Base-by-base conservation (phyloP, 1,140 invertebrate species). In the Leptinotarsa texana region DNA sequence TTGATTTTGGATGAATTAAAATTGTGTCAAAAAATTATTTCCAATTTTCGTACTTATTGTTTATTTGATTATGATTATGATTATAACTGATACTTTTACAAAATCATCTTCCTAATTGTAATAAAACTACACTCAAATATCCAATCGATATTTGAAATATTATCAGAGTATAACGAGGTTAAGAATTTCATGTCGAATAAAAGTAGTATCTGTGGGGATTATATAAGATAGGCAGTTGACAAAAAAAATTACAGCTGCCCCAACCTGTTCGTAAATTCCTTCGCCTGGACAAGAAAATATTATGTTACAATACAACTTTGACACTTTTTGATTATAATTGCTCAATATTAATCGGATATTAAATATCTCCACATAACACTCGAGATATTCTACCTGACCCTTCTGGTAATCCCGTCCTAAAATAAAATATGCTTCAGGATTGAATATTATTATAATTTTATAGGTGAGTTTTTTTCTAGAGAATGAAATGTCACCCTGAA, bases 291-390 rank as follows among this genome's bases (percentile, higher is more conserved):
- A 57, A 57, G 4, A 17, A 57, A 57, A 57, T 17, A 57, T 57
- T 57, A 57, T 57, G 4, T 57, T 57, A 57, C 51, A 57, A 57
- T 57, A 57, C n/a, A 57, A 57, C 51, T 4, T 57, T 57, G 17
- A 57, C 51, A 57, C 51, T 57, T 57, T 57, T 57, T 57, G 51
- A 57, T 57, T 57, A 57, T 57, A 18, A 57, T 57, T 57, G 51
- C 51, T 4, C 6, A 42, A 42, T 42, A 42, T 42, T 42, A 42
- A 42, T 42, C 33, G 15, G 51, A 57, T 57, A 57, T 57, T 57
- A 57, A 57, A 57, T 57, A 18, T 17, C 51, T 0, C 4, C 51
- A 57, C 51, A 57, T 57, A 57, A 57, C 17, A 15, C 51, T 57
- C 51, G 51, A 57, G 51, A 57, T 57, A 57, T 57, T 57, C 51